Percentiles rank a stretch among this genome's conserved stretches.
phyloP scores from a whole-genome alignment of 2,888 invertebrate species.

The Julus scanicus region DNA sequence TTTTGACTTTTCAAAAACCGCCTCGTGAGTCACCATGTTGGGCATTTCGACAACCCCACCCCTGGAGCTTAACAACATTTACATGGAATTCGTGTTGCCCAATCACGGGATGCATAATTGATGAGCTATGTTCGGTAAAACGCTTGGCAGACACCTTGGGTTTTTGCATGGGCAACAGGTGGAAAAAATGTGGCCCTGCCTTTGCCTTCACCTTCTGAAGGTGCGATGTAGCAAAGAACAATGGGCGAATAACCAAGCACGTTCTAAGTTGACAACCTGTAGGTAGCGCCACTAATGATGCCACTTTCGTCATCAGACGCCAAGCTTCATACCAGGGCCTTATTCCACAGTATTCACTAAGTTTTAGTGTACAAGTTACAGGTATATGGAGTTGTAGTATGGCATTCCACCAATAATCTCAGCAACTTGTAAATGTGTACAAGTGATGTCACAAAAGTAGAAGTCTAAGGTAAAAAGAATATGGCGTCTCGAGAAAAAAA shows the following conservation, averaged over 20 bases:
- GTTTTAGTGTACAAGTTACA: no score
- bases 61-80: slow-evolving; percentile 38
- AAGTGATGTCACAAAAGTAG: no score
- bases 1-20: neutral
- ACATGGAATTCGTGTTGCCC: slow-evolving; percentile 30
- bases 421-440: no score
- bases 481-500: no score
- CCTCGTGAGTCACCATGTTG: slow-evolving; percentile 30
- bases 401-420: no score
- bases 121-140: slow-evolving; percentile 22
- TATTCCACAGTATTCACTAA: no score
- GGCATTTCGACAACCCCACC: slow-evolving; percentile 35
- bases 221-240: slow-evolving; percentile 14
- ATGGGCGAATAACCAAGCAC: slow-evolving; percentile 1
- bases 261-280: neutral
- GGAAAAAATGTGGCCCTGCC: neutral
- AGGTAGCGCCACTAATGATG: neutral
- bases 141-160: slow-evolving; percentile 7
- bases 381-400: no score
- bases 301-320: no score
- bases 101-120: slow-evolving; percentile 29
- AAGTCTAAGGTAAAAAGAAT: no score
- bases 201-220: slow-evolving; percentile 34
- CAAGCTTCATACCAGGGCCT: no score
- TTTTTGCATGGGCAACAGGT: slow-evolving; percentile 16